A percentile compares a stretch with the other conserved stretches of the same genome.
Evolutionary conservation across 2,888 invertebrate genomes (phyloP).

Genomic region (Zygogramma bicolorata): DNA sequence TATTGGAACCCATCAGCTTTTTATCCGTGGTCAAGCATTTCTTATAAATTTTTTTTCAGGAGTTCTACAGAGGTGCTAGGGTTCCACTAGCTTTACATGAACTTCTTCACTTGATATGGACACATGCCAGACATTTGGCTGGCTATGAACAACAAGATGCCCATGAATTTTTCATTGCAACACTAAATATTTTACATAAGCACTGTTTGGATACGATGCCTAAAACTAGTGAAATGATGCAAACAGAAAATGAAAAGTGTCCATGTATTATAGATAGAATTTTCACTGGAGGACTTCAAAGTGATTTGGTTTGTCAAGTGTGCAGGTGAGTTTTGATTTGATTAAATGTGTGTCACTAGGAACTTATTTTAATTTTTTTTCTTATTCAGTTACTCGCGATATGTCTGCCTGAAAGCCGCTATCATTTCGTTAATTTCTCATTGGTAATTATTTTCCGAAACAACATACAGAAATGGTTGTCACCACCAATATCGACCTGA

Average conservation of each 20-base stretch:
- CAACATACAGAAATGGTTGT: too few species aligned
- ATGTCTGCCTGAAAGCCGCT: too few species aligned
- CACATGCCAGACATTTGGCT: conserved; percentile 93
- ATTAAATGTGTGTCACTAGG: background rate
- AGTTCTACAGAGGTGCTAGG: conserved; percentile 93
- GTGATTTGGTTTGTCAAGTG: conserved; percentile 95
- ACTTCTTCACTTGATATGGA: conserved; percentile 94
- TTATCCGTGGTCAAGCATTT: too few species aligned
- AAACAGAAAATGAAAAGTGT: conserved; percentile 69
- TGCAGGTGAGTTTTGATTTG: conserved; percentile 77
- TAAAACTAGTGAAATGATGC: conserved; percentile 42
- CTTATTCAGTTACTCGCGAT: background rate
- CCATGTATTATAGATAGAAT: conserved; percentile 98
- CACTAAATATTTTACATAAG: conserved; percentile 91
- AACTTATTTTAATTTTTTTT: background rate
- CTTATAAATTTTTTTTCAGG: conserved; percentile 64
- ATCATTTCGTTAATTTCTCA: too few species aligned
- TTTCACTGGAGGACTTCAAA: conserved; percentile 95
- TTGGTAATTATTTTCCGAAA: too few species aligned
- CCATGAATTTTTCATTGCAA: conserved; percentile 98
- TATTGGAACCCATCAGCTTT: too few species aligned
- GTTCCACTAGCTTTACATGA: conserved; percentile 90
- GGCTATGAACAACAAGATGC: conserved; percentile 99
- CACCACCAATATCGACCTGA: too few species aligned
- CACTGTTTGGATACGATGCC: conserved; percentile 71